Conservation (phyloP, 2,888 invertebrate genomes). For the Luperina testacea region DNA sequence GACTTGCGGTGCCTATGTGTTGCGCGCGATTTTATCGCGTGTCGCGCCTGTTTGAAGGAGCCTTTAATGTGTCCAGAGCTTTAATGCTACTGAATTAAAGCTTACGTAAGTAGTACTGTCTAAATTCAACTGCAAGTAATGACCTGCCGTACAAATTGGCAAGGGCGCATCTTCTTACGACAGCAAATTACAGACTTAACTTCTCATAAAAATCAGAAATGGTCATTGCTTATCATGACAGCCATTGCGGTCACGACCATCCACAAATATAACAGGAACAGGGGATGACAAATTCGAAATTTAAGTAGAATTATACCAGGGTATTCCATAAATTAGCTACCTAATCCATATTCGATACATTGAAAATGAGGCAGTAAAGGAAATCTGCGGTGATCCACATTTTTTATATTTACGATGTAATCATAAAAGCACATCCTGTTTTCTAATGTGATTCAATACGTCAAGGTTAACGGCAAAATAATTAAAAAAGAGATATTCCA, state of each 20-base stretch:
- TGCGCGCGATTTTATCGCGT: no score
- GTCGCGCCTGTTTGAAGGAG: no score
- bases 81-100: background rate
- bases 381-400: slow-evolving; percentile 22
- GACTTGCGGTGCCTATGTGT: no score
- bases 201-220: background rate
- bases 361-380: background rate
- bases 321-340: background rate
- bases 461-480: slow-evolving; percentile 8
- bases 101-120: background rate
- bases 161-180: background rate
- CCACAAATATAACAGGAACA: background rate
- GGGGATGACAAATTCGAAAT: background rate
- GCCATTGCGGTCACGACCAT: background rate
- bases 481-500: background rate
- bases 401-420: slow-evolving; percentile 16
- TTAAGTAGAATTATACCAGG: background rate
- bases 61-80: background rate
- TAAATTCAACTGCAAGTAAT: background rate
- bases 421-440: slow-evolving; percentile 27
- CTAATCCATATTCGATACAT: background rate
- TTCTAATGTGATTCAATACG: background rate
- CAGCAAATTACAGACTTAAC: background rate
- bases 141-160: background rate
- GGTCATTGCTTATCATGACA: background rate